Base-by-base conservation (phyloP, 53 echinoderm and acorn worm species). In the Mesocentrotus franciscanus region DNA sequence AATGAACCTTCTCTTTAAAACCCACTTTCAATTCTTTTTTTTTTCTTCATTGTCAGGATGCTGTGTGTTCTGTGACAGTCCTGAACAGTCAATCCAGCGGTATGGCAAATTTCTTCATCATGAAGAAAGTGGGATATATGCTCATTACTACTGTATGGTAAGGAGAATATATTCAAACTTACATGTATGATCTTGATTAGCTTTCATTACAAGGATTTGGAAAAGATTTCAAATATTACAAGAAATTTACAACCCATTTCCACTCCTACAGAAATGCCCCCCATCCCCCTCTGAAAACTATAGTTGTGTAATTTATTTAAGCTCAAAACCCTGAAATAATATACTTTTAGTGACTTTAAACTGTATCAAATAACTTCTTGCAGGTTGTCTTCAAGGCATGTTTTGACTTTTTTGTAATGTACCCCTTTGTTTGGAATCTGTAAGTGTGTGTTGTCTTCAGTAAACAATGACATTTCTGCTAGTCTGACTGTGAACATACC, bases 101-200 rank as follows among this genome's bases (percentile, higher is more conserved):
- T 94, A 61, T 61, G 94, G 94, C 8, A 79, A 83, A 61, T 83
- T 94, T n/a, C 84, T 94, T 32, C 94, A 61, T 61, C 81, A 97
- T 90, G 62, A 93, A 60, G 94, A 92, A 20, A 93, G 94, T 33
- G 92, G 90, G 30, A 96, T 97, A 49, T 94, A 90, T 61, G 97
- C 97, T 57, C 98, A 98, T 72, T 96, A 97, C 34, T 98, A 98
- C 85, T 98, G 98, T 90, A 74, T 98, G 98, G 98, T 98, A 96
- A 96, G 96, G 22, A 62, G 10, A 68, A 1, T 18, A 42, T 8
- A 32, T 74, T 1, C 32, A 74, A 32, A 29, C 30, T 29, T 29
- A 10, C 39, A 49, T 49, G 49, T 49, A 49, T 49, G 49, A 49
- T 49, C 49, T 49, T 49, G 0, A 49, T 49, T 49, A 49, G 49